phyloP scores from a whole-genome alignment of 1,140 invertebrate genomes.

The Bombyx mori region DNA sequence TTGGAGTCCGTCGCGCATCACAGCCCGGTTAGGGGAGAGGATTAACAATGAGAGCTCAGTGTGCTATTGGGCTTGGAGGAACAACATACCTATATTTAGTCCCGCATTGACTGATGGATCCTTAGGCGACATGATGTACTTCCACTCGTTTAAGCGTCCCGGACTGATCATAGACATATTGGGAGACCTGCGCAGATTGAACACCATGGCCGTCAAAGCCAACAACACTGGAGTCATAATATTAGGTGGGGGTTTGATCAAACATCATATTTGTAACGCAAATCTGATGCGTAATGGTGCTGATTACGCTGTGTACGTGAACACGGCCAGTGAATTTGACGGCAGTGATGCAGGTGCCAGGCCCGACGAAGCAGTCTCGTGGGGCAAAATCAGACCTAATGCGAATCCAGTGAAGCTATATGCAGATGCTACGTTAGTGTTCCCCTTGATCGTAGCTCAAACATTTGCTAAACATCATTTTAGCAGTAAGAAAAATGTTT shows the following conservation, averaged over 20 bases:
- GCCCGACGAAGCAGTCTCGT: slow-evolving; percentile 84
- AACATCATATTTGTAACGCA: slow-evolving; percentile 99
- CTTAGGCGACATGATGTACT: slow-evolving; percentile 99
- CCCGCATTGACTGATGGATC: slow-evolving; percentile 99
- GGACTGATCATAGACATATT: slow-evolving; percentile 95
- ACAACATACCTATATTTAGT: slow-evolving; percentile 98
- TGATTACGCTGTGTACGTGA: slow-evolving; percentile 96
- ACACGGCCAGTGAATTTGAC: slow-evolving; percentile 98
- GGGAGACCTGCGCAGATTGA: slow-evolving; percentile 91
- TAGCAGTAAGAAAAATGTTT: slow-evolving; percentile 67
- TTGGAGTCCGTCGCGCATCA: slow-evolving; percentile 90
- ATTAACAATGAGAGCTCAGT: slow-evolving; percentile 94
- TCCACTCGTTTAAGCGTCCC: slow-evolving; percentile 94
- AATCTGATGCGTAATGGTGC: slow-evolving; percentile 99
- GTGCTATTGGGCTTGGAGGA: slow-evolving; percentile 98
- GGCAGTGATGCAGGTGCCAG: slow-evolving; percentile 97
- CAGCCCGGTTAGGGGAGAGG: slow-evolving; percentile 84
- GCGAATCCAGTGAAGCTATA: slow-evolving; percentile 77
- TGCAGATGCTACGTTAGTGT: slow-evolving; percentile 95
- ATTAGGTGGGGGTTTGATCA: slow-evolving; percentile 96
- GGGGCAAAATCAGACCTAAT: neutral
- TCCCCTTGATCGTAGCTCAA: slow-evolving; percentile 95
- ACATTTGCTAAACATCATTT: slow-evolving; percentile 87
- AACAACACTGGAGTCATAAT: slow-evolving; percentile 97
- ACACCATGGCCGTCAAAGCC: slow-evolving; percentile 96